These are phyloP conservation scores for Palythoa caribaeorum DNA, from an alignment of 92 coral and sea anemone species.

Conservation along the genomic window DNA sequence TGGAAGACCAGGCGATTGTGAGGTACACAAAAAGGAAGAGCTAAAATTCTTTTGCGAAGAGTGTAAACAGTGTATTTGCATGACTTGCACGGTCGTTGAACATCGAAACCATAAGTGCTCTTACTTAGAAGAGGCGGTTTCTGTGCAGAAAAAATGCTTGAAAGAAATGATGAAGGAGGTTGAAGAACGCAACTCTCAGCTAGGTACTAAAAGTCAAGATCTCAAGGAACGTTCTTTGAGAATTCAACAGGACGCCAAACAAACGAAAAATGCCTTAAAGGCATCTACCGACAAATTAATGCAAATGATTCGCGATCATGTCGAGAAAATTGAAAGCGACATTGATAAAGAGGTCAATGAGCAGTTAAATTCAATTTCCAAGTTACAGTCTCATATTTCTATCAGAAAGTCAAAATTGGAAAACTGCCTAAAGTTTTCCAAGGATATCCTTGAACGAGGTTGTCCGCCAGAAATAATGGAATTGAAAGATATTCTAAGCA, in stretches of 20 bases:
- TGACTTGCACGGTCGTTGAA: slow-evolving; percentile 5
- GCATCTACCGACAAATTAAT: no score
- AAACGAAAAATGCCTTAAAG: slow-evolving; percentile 5
- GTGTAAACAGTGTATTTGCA: slow-evolving; percentile 10
- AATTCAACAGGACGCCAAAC: slow-evolving; percentile 1
- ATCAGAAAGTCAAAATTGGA: slow-evolving; percentile 7
- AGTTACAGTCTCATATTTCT: no score
- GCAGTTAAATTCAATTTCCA: no score
- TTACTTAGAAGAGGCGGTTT: slow-evolving; percentile 12
- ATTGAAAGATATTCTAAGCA: no score
- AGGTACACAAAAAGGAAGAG: slow-evolving; percentile 12
- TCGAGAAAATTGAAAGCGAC: neutral
- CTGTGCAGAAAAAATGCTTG: no score
- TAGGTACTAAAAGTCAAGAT: neutral
- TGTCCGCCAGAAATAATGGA: no score
- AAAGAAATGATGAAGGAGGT: neutral
- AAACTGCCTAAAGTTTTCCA: slow-evolving; percentile 12
- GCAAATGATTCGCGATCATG: no score
- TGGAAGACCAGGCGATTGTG: slow-evolving; percentile 15
- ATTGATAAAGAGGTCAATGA: neutral
- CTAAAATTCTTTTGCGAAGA: slow-evolving; percentile 28
- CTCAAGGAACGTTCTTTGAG: slow-evolving; percentile 1
- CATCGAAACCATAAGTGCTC: slow-evolving; percentile 30
- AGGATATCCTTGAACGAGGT: slow-evolving; percentile 1
- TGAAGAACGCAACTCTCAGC: neutral